These are phyloP conservation scores for Atherinomorus stipes DNA, from an alignment of 2,113 vertebrate genomes.

Conservation along the genomic window DNA sequence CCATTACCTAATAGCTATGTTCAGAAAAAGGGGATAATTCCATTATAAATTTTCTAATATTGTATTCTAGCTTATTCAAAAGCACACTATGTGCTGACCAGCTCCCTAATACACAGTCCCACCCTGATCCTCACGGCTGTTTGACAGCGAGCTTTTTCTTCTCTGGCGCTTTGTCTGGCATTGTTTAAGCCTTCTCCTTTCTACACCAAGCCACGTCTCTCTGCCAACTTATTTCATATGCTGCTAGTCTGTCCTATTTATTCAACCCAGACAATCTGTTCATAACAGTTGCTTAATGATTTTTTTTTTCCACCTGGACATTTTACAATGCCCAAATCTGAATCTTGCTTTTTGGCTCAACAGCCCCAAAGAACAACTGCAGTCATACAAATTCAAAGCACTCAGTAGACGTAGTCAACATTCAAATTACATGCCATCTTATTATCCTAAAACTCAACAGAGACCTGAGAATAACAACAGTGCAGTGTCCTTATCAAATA, in stretches of 20 bases:
- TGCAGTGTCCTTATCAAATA: slow-evolving; percentile 72
- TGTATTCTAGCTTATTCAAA: slow-evolving; percentile 35
- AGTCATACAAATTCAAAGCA: slow-evolving; percentile 35
- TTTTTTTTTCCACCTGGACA: slow-evolving; percentile 60
- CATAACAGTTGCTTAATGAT: slow-evolving; percentile 62
- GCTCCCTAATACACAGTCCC: slow-evolving; percentile 25
- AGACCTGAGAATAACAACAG: slow-evolving; percentile 68
- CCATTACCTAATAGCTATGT: background rate
- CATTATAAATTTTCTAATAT: slow-evolving; percentile 17
- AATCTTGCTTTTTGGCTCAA: slow-evolving; percentile 48
- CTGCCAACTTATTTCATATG: slow-evolving; percentile 69
- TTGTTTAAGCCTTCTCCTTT: slow-evolving; percentile 57
- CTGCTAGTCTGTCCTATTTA: slow-evolving; percentile 62
- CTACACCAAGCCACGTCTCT: slow-evolving; percentile 34
- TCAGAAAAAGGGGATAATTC: slow-evolving; percentile 5
- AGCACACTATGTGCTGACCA: slow-evolving; percentile 11
- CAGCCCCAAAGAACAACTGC: slow-evolving; percentile 17
- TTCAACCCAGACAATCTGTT: slow-evolving; percentile 73
- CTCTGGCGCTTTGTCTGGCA: slow-evolving; percentile 54
- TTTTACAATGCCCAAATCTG: slow-evolving; percentile 24
- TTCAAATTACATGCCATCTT: slow-evolving; percentile 63
- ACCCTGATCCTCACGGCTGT: slow-evolving; percentile 40
- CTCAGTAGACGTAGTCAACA: slow-evolving; percentile 40
- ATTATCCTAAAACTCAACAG: slow-evolving; percentile 59
- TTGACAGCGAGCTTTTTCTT: slow-evolving; percentile 50